phyloP scores from a whole-genome alignment of 2,113 vertebrate species.

The Amazona guildingii region DNA sequence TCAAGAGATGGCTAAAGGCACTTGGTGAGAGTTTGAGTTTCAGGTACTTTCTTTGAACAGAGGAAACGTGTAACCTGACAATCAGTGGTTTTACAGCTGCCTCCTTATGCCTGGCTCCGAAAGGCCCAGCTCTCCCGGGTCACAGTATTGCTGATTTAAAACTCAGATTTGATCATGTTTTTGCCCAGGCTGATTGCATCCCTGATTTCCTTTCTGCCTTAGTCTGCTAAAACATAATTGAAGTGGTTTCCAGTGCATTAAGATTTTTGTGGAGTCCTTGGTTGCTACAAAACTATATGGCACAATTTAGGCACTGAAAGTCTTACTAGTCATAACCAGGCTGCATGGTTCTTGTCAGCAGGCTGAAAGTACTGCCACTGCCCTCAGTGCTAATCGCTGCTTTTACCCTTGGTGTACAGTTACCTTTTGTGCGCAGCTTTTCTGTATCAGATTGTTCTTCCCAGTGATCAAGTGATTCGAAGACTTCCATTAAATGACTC shows the following conservation, averaged over 20 bases:
- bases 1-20: not conserved
- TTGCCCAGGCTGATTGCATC: not conserved
- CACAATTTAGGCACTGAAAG: not conserved
- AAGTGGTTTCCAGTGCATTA: not conserved
- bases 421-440: not conserved
- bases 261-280: not conserved
- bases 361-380: not conserved
- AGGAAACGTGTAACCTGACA: rapidly evolving
- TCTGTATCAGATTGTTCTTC: not conserved
- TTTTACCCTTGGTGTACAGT: rapidly evolving
- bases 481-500: not conserved
- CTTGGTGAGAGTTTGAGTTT: not conserved
- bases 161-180: not conserved
- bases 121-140: not conserved
- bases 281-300: not conserved
- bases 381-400: not conserved
- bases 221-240: not conserved
- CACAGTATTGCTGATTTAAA: not conserved
- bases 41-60: rapidly evolving
- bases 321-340: not conserved
- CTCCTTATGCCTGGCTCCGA: not conserved
- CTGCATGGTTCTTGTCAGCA: rapidly evolving
- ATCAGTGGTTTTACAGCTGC: not conserved
- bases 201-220: not conserved
- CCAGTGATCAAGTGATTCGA: not conserved